Percentiles rank a stretch among this genome's conserved stretches.
Conservation (phyloP, 2,888 invertebrate species). For the Phrixothrix hirtus region DNA sequence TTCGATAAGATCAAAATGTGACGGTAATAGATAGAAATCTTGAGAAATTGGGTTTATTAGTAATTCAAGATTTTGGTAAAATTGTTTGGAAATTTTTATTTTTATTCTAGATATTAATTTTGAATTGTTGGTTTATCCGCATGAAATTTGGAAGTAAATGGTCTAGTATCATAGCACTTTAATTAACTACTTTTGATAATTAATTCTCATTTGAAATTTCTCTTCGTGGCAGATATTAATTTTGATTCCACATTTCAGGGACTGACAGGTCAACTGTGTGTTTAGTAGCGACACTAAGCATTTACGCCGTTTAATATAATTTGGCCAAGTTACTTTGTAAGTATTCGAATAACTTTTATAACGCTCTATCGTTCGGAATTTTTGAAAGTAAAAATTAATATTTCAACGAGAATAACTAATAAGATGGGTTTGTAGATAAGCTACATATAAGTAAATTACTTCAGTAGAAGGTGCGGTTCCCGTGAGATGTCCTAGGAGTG, state of each 20-base stretch:
- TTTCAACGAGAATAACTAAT: slow-evolving; percentile 17
- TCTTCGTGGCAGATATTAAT: slow-evolving; percentile 14
- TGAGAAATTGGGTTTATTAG: slow-evolving; percentile 31
- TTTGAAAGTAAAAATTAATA: slow-evolving; percentile 18
- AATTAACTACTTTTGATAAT: slow-evolving; percentile 35
- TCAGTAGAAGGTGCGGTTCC: slow-evolving; percentile 52
- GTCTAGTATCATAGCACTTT: slow-evolving; percentile 30
- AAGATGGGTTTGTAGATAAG: slow-evolving; percentile 28
- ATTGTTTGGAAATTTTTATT: too few relatives aligned
- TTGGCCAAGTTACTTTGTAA: too few relatives aligned
- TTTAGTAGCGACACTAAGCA: neutral
- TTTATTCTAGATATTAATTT: too few relatives aligned
- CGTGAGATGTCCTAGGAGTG: slow-evolving; percentile 56
- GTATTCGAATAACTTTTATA: too few relatives aligned
- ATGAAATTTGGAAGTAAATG: too few relatives aligned
- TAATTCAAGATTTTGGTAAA: neutral
- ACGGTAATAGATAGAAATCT: slow-evolving; percentile 33
- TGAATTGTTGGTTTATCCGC: neutral
- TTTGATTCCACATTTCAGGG: slow-evolving; percentile 10
- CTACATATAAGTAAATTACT: slow-evolving; percentile 47
- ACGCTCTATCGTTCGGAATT: neutral
- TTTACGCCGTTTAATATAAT: too few relatives aligned
- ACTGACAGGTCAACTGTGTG: slow-evolving; percentile 5
- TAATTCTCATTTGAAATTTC: slow-evolving; percentile 36
- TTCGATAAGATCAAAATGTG: slow-evolving; percentile 31